A percentile compares a stretch with the other conserved stretches of the same genome.
Conservation (phyloP, 1,140 invertebrate genomes). For the Branchinecta lynchi region DNA sequence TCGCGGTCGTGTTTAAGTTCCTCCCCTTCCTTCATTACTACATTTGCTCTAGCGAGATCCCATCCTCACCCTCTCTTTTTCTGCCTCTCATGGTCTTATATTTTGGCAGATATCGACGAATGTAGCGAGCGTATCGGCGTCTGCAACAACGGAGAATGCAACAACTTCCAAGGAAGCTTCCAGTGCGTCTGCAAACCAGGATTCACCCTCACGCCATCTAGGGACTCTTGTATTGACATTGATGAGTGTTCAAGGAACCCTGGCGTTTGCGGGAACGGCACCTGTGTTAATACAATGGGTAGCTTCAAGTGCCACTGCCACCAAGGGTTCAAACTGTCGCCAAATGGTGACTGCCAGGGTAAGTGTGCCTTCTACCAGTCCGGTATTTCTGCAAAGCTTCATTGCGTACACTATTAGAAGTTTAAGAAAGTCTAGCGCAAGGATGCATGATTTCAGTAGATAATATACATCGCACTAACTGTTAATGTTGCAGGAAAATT, state of each 20-base stretch:
- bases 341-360: conserved; percentile 72
- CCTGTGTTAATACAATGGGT: conserved; percentile 58
- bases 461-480: too few relatives aligned
- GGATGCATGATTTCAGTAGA: too few relatives aligned
- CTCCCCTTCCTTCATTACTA: too few relatives aligned
- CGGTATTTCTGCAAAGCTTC: background rate
- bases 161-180: conserved; percentile 53
- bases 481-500: too few relatives aligned
- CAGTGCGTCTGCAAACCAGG: conserved; percentile 43
- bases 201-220: conserved; percentile 38
- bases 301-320: conserved; percentile 64
- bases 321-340: conserved; percentile 59
- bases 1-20: too few relatives aligned
- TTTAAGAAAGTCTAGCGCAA: conserved; percentile 6
- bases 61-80: too few relatives aligned
- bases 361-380: conserved; percentile 24
- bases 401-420: conserved; percentile 11
- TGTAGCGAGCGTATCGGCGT: conserved; percentile 47
- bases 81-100: too few relatives aligned
- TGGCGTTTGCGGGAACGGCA: conserved; percentile 62
- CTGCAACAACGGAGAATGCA: conserved; percentile 52
- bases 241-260: conserved; percentile 56
- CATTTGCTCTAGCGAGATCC: too few relatives aligned
- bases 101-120: conserved; percentile 47
- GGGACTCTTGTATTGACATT: conserved; percentile 52